Percentiles rank a stretch among this genome's conserved stretches.
These are phyloP conservation scores for Stomorhina lunata DNA, from an alignment of 2,888 invertebrate species.

Conservation along the genomic window DNA sequence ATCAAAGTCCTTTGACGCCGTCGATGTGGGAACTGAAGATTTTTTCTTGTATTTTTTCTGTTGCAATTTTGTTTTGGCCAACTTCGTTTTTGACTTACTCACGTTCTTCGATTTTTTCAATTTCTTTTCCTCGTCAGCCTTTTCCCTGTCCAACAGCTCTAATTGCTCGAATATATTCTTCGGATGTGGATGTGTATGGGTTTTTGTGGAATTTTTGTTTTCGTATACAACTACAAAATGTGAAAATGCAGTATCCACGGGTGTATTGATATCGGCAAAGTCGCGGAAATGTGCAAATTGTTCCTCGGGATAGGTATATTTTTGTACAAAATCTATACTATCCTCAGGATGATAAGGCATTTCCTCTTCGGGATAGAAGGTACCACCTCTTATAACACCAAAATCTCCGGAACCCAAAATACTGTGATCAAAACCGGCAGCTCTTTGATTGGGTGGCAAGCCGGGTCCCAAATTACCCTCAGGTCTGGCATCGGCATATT, in stretches of 20 bases:
- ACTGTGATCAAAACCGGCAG: conserved; percentile 82
- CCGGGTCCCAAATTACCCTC: conserved; percentile 70
- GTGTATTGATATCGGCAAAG: conserved; percentile 93
- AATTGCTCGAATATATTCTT: conserved; percentile 92
- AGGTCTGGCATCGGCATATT: conserved; percentile 80
- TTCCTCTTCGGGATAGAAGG: conserved; percentile 89
- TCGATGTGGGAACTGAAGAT: conserved; percentile 63
- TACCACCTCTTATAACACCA: conserved; percentile 91
- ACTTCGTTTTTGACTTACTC: conserved; percentile 84
- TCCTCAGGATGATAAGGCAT: conserved; percentile 82
- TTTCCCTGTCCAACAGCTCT: conserved; percentile 85
- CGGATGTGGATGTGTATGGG: conserved; percentile 80
- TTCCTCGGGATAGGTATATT: conserved; percentile 88
- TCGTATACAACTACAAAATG: conserved; percentile 92
- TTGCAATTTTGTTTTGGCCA: conserved; percentile 81
- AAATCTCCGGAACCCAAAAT: conserved; percentile 92
- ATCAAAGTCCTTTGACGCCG: conserved; percentile 74
- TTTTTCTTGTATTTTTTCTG: conserved; percentile 82
- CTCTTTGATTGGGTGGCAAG: conserved; percentile 67
- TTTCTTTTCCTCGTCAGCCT: conserved; percentile 74
- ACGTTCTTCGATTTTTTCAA: conserved; percentile 76
- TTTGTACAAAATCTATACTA: conserved; percentile 81
- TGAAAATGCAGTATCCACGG: conserved; percentile 89
- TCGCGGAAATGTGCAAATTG: conserved; percentile 95
- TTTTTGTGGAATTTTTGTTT: conserved; percentile 86